These are phyloP conservation scores for Cerastis rubricosa DNA, from an alignment of 2,888 invertebrate genomes.

Conservation along the genomic window DNA sequence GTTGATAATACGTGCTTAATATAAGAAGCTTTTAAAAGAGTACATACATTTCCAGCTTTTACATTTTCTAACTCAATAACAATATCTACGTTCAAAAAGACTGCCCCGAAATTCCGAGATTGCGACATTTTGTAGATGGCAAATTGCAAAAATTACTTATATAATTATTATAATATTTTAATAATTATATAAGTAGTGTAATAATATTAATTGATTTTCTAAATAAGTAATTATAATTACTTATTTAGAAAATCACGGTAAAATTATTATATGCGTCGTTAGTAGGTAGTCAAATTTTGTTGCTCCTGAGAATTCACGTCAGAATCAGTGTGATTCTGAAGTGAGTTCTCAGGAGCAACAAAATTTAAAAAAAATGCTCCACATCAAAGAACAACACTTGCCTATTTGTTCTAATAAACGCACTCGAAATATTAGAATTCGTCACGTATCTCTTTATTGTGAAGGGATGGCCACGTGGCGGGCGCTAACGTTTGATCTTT, in stretches of 20 bases:
- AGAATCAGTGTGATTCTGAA: too few relatives aligned
- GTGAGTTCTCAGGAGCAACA: not conserved
- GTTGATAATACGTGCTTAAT: not conserved
- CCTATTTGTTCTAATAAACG: conserved; percentile 51
- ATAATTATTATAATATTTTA: too few relatives aligned
- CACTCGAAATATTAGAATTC: conserved; percentile 60
- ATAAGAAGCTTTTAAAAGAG: too few relatives aligned
- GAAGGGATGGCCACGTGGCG: conserved; percentile 78
- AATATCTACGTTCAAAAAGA: not conserved
- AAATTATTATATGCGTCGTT: not conserved
- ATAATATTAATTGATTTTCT: too few relatives aligned
- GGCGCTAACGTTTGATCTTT: conserved; percentile 80
- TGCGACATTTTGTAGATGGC: too few relatives aligned
- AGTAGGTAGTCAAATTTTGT: too few relatives aligned
- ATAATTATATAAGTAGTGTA: too few relatives aligned
- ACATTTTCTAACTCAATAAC: not conserved
- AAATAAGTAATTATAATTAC: too few relatives aligned
- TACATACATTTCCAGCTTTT: not conserved
- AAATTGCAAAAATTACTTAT: too few relatives aligned
- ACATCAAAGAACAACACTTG: conserved; percentile 48
- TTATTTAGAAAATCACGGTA: too few relatives aligned
- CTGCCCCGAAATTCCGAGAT: too few relatives aligned
- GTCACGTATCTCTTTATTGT: conserved; percentile 73
- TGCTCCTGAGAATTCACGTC: too few relatives aligned
- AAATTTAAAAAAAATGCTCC: not conserved